These are phyloP conservation scores for Caenorhabditis macrosperma DNA, from an alignment of 2,888 invertebrate species.

Conservation along the genomic window DNA sequence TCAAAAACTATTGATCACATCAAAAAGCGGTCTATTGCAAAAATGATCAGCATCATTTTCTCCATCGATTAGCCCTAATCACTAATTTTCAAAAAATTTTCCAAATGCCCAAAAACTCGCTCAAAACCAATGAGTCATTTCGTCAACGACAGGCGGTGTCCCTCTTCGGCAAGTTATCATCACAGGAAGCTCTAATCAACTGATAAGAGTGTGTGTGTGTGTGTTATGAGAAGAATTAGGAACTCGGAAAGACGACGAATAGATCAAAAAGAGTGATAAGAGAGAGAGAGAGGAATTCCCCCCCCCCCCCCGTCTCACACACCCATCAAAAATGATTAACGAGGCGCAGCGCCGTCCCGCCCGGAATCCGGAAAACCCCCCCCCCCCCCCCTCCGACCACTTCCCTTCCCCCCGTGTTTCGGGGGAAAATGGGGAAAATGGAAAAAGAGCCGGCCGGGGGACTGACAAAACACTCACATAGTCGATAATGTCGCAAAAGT, in stretches of 20 bases:
- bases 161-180: too few species aligned
- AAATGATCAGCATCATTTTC: background rate
- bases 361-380: too few species aligned
- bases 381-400: too few species aligned
- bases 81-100: background rate
- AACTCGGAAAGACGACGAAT: background rate
- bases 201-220: background rate
- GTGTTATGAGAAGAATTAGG: constrained; percentile 8
- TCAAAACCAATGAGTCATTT: too few species aligned
- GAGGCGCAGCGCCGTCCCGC: too few species aligned
- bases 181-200: background rate
- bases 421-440: background rate
- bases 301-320: too few species aligned
- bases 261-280: background rate
- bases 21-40: background rate
- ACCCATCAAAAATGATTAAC: too few species aligned
- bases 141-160: too few species aligned
- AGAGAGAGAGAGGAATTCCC: background rate
- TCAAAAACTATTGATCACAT: background rate
- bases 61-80: background rate
- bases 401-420: too few species aligned
- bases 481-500: constrained; percentile 65
- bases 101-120: too few species aligned
- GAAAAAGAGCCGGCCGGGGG: background rate
- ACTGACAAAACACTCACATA: constrained; percentile 40